Conservation (phyloP, 2,113 vertebrate genomes). For the Candoia aspera region DNA sequence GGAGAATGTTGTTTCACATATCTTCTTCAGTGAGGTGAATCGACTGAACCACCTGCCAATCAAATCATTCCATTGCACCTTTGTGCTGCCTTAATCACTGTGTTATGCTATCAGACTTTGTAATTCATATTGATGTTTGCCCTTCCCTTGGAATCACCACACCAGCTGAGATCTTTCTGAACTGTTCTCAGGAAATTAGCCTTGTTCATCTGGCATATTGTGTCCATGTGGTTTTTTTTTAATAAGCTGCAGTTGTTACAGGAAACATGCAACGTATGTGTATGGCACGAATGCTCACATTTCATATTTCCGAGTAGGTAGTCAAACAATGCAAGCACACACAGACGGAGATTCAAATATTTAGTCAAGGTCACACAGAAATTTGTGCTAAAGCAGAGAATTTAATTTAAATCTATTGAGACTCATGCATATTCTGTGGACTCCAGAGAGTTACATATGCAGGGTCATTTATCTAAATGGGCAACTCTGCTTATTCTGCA, state of each 20-base stretch:
- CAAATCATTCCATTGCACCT: not conserved
- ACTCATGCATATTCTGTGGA: slow-evolving; percentile 31
- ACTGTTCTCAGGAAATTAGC: not conserved
- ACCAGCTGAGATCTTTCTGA: not conserved
- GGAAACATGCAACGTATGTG: not conserved
- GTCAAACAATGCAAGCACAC: not conserved
- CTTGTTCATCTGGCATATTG: not conserved
- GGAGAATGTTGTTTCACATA: not conserved
- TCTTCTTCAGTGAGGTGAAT: not conserved
- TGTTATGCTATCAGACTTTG: not conserved
- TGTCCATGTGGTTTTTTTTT: not conserved
- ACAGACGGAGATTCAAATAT: not conserved
- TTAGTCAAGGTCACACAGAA: slow-evolving; percentile 15
- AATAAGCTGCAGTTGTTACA: not conserved
- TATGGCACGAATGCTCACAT: not conserved
- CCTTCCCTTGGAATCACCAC: not conserved
- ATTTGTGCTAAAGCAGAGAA: slow-evolving; percentile 9
- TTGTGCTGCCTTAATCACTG: not conserved
- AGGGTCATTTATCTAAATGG: slow-evolving; percentile 27
- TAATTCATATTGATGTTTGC: not conserved
- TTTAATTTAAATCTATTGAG: slow-evolving; percentile 29
- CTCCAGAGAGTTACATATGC: slow-evolving; percentile 27
- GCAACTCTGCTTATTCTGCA: slow-evolving; percentile 29
- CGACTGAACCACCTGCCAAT: not conserved
- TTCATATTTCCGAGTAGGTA: not conserved